Evolutionary conservation across 2,113 vertebrate genomes (phyloP), one percentile per base, ranked within the genome.

Genomic region (Cephalopholis sonnerati): DNA sequence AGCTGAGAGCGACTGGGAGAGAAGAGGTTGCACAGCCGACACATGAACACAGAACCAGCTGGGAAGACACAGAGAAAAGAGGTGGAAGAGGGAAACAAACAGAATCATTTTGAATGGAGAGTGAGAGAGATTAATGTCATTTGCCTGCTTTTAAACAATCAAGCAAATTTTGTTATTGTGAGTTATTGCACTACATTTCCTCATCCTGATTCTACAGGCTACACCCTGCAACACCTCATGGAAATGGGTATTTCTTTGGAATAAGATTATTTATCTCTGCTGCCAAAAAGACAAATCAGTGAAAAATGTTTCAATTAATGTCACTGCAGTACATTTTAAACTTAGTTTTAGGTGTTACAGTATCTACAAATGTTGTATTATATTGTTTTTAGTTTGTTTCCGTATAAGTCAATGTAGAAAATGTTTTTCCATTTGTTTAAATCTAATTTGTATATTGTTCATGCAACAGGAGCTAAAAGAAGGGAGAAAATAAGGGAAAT

Each of bases 41-140:
- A 99, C 98, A 99, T 99, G 91, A 98, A 99, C 93, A 99, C 96
- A 78, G 97, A 95, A 79, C 85, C 93, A 51, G 94, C 98, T 99
- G 94, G 9, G 54, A 29, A 82, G 61, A 81, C 3, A 27, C 13
- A 18, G 10, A 79, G 36, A 76, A 18, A 24, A 51, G 32, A 57
- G 15, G 15, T 46, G 46, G 0, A 13, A 57, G 3, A 24, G n/a
- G 55, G n/a, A 32, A 54, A 41, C 16, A 11, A 24, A 8, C 0
- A 54, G 3, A 58, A 29, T 54, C 2, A 58, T 50, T 71, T 44
- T 44, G 11, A 44, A 44, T 2, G 11, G 41, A 7, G 22, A 7
- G 22, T 5, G 25, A n/a, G 32, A 71, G 10, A 59, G 41, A 59
- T 48, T 7, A 39, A 67, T 0, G 2, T 11, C 0, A 51, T 50